A percentile compares a stretch with the other conserved stretches of the same genome.
phyloP scores from a whole-genome alignment of 2,888 invertebrate genomes.

The Acholoe squamosa region DNA sequence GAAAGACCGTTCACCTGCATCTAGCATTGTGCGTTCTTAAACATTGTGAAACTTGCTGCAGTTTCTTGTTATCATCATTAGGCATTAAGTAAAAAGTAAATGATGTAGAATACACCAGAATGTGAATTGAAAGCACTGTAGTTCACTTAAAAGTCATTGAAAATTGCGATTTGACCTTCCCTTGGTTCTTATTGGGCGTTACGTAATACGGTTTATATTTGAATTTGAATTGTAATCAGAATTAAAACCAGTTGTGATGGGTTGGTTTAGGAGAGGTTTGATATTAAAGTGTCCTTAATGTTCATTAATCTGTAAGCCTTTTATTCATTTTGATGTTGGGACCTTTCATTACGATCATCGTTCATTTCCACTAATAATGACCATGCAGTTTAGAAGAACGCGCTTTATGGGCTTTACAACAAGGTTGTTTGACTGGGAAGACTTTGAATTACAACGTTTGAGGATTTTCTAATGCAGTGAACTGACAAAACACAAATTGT shows the following conservation, averaged over 20 bases:
- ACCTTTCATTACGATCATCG: background rate
- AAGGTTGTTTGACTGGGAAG: background rate
- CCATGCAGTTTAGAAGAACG: background rate
- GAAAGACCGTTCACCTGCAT: conserved; percentile 1
- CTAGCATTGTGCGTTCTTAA: background rate
- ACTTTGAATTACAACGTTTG: conserved; percentile 34
- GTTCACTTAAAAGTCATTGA: background rate
- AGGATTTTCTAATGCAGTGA: background rate
- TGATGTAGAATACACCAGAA: background rate
- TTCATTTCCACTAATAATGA: background rate
- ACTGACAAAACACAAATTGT: background rate
- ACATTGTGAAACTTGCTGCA: conserved; percentile 37
- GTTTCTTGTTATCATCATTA: conserved; percentile 15
- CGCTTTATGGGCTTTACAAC: background rate
- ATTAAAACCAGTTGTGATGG: conserved; percentile 43
- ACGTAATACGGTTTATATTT: conserved; percentile 30
- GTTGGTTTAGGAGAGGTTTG: conserved; percentile 1
- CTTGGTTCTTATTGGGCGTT: conserved; percentile 1
- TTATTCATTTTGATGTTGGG: conserved; percentile 7
- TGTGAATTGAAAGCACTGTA: background rate
- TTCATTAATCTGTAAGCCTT: background rate
- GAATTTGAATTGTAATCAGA: conserved; percentile 8
- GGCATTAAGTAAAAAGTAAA: background rate
- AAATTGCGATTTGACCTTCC: conserved; percentile 38
- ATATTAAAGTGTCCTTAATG: background rate